Evolutionary conservation across 2,888 invertebrate genomes (phyloP), one percentile per base, ranked within the genome.

Genomic region (Ormia ochracea): DNA sequence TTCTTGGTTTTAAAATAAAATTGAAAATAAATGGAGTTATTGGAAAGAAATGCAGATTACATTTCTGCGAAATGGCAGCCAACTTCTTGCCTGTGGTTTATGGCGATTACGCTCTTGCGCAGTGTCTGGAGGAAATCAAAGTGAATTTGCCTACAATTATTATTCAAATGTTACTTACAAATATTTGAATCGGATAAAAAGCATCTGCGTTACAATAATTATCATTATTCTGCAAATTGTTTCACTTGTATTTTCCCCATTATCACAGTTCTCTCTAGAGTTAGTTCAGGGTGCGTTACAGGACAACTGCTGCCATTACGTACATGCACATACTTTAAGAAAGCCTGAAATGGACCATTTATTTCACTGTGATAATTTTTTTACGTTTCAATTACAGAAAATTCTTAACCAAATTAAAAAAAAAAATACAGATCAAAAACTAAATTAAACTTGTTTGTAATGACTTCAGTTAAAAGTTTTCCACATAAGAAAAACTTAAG

Each of bases 1-100:
- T 26, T 43, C 14, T 36, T 4, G 12, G n/a, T 9, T 43, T 48
- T n/a, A 10, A 43, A 36, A 33, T 43, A 31, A 41, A 52, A 72
- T 43, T 48, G 9, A 10, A 43, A 36, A 33, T 43, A 31, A 41
- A 52, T 61, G 61, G 52, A 61, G 50, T 52, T 59, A 23, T 48
- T 36, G 6, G n/a, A 26, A n/a, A 21, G 19, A 45, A 33, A 41
- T 54, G 10, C 26, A 19, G 9, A 45, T 69, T 68, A 17, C 43
- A 50, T 7, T 56, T 33, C 1, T 56, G 1, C 50, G 23, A 14
- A 17, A 14, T 4, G 31, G 12, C 4, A 50, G 6, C 14, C 28
- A 45, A 21, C 21, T 26, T 14, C 7, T 4, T 33, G 33, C 23
- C 14, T 45, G 58, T 52, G 31, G 17, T 59, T 61, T 61, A 41